Base-by-base conservation (phyloP, 2,797 vertebrate genomes). In the Cossypha polioptera region DNA sequence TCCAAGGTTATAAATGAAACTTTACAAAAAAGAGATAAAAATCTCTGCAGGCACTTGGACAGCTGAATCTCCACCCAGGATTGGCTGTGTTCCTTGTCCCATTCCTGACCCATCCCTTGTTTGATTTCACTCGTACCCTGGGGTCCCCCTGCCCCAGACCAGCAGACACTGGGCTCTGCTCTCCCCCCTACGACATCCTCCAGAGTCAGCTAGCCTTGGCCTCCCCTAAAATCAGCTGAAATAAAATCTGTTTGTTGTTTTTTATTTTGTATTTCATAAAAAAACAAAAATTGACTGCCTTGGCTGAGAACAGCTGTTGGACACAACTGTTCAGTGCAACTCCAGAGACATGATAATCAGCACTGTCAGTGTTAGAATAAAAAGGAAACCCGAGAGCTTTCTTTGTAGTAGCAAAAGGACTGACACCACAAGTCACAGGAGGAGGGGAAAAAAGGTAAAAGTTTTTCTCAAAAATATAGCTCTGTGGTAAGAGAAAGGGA, bases 401-500 rank as follows among this genome's bases (percentile, higher is more conserved):
- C 80, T 89, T 67, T 47, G 17, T 75, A 83, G 94, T 95, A 96
- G 94, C 87, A 96, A 94, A 95, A 96, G 67, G 89, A 94, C 90
- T 81, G 93, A 97, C 87, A 84, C 54, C 78, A 94, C 82, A 58
- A 75, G 51, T 81, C 92, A 84, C 87, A 94, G 78, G 40, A 92
- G 16, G 26, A 29, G 12, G 22, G 19, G 9, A 2, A 28, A 51
- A 55, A 51, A 54, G 16, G 61, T 77, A 35, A 26, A 95, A 83
- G 84, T 81, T 92, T 76, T 40, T 93, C 91, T 97, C 91, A 97
- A 97, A 97, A 97, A 97, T 97, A 97, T 91, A 97, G 63, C 94
- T 97, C 93, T 97, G 89, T 86, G 92, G 55, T 78, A 78, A 47
- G 63, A 91, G 85, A 86, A 84, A 62, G 66, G 86, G 81, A 73